Evolutionary conservation across 2,797 vertebrate genomes (phyloP).

Genomic region (Takifugu ocellatus): DNA sequence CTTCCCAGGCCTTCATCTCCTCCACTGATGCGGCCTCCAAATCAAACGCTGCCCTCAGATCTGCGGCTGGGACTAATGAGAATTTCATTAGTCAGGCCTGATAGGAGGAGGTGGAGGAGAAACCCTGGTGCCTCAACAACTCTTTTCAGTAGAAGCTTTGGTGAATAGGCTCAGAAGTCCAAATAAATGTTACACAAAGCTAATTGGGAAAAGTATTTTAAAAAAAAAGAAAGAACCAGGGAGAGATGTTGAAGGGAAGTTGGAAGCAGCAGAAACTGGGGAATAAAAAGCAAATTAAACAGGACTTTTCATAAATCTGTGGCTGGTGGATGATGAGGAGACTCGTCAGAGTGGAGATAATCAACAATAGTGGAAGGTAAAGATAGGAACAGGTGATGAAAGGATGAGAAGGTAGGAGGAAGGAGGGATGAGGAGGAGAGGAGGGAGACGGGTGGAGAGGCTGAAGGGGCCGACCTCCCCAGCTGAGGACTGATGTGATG

Average conservation of each 20-base stretch:
- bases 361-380: background rate
- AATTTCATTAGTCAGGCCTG: constrained; percentile 63
- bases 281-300: too few species aligned
- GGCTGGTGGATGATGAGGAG: background rate
- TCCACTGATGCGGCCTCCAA: constrained; percentile 34
- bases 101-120: constrained; percentile 37
- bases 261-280: background rate
- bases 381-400: background rate
- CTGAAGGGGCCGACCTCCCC: constrained; percentile 10
- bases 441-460: constrained; percentile 2
- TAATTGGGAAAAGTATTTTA: background rate
- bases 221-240: too few species aligned
- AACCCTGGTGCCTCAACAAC: background rate
- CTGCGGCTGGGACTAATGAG: constrained; percentile 32
- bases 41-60: constrained; percentile 34
- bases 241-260: background rate
- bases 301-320: too few species aligned
- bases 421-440: background rate
- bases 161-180: background rate
- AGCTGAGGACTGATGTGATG: constrained; percentile 48
- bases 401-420: rapidly evolving
- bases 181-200: background rate
- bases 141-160: background rate
- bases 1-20: constrained; percentile 22
- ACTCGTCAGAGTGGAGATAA: background rate